Evolutionary conservation across 1,140 invertebrate genomes (phyloP).

Genomic region (Idris sp.): DNA sequence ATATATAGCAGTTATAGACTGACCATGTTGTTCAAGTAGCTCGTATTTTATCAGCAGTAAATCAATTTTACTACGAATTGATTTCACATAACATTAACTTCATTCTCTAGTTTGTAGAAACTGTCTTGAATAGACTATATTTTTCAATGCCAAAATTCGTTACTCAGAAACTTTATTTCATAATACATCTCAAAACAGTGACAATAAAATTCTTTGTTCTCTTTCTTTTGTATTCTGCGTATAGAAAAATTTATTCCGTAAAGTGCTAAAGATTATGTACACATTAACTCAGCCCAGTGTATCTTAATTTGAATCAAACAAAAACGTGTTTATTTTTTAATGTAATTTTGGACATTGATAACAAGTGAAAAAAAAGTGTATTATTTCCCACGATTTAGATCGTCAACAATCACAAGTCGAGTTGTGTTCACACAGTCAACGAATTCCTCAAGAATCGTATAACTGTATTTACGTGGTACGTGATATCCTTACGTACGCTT

Average conservation of each 20-base stretch:
- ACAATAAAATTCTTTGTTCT: too few species aligned
- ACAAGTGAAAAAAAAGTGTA: conserved; percentile 7
- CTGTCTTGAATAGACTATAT: too few species aligned
- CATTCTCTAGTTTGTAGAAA: background rate
- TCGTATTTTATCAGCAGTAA: conserved; percentile 53
- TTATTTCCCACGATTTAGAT: conserved; percentile 38
- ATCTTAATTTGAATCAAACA: too few species aligned
- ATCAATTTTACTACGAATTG: conserved; percentile 54
- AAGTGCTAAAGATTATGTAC: too few species aligned
- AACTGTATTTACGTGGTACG: conserved; percentile 49
- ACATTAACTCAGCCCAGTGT: too few species aligned
- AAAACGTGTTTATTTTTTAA: too few species aligned
- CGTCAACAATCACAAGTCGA: conserved; percentile 30
- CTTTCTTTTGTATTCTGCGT: too few species aligned
- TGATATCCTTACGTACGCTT: conserved; percentile 39
- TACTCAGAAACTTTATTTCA: too few species aligned
- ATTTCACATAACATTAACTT: conserved; percentile 27
- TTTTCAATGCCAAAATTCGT: too few species aligned
- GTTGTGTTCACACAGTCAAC: conserved; percentile 65
- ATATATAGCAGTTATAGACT: conserved; percentile 39
- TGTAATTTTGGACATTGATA: conserved; percentile 11
- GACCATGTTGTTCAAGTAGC: conserved; percentile 35
- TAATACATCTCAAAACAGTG: too few species aligned
- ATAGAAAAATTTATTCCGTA: too few species aligned
- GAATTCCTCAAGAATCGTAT: conserved; percentile 65